phyloP scores from a whole-genome alignment of 2,113 vertebrate genomes.

The Antennarius striatus region DNA sequence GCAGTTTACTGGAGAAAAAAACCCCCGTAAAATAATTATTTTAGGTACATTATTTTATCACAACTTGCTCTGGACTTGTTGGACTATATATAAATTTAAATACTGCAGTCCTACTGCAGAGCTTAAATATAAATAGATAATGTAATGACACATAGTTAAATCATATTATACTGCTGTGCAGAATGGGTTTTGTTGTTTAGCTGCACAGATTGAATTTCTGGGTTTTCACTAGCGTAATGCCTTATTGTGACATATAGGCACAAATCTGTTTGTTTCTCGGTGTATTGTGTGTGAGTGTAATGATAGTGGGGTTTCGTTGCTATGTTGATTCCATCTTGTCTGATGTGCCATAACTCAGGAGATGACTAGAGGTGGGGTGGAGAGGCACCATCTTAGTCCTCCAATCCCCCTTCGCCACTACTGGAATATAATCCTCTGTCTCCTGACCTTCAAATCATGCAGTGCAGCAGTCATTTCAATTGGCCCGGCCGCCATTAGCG shows the following conservation, averaged over 20 bases:
- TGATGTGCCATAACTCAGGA: conserved; percentile 75
- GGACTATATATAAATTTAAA: conserved; percentile 13
- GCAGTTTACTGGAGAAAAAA: too few relatives aligned
- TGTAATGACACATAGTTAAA: conserved; percentile 16
- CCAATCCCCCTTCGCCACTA: conserved; percentile 71
- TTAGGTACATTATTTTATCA: conserved; percentile 7
- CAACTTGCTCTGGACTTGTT: background rate
- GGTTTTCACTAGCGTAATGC: conserved; percentile 52
- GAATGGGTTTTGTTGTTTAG: conserved; percentile 28
- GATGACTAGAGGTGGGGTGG: conserved; percentile 43
- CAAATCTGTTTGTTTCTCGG: conserved; percentile 39
- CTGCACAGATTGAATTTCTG: conserved; percentile 41
- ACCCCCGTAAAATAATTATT: background rate
- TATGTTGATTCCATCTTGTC: conserved; percentile 76
- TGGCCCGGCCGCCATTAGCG: conserved; percentile 80
- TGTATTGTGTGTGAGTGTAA: conserved; percentile 65
- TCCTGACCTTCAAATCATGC: conserved; percentile 86
- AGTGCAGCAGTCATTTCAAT: conserved; percentile 82
- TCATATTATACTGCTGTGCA: background rate
- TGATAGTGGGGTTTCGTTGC: conserved; percentile 61
- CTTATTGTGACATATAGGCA: conserved; percentile 50
- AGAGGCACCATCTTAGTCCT: conserved; percentile 74
- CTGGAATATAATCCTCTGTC: conserved; percentile 84
- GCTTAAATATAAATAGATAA: conserved; percentile 20
- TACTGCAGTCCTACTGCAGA: background rate